Evolutionary conservation across 1,140 invertebrate genomes (phyloP), one percentile per base, ranked within the genome.

Genomic region (Himalopsyche phryganea): DNA sequence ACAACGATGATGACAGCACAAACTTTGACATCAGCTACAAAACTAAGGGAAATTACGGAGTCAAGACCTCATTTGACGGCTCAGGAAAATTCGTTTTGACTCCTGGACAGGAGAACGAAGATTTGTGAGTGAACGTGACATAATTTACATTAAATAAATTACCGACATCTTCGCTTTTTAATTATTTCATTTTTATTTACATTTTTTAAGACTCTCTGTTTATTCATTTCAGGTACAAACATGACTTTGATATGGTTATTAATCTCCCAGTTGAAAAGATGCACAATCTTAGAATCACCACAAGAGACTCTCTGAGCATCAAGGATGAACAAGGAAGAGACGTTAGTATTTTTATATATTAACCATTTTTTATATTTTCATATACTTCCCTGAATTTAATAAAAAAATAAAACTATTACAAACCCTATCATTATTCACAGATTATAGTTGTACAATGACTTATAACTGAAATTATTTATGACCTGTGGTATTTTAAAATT

Each of bases 191-290:
- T 40, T 45, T 17, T 14, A 45, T 45, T 17, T 14, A 45, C 18
- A 14, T 17, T 11, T 4, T n/a, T 36, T 55, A 19, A 50, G 17
- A 20, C 20, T 5, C 40, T 45, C 13, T 50, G 41, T 40, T 40
- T n/a, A 6, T 7, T 45, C 9, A 48, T 58, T 58, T 0, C 38
- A 65, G 60, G n/a, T 57, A 42, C 14, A 23, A 50, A 1, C 60
- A 41, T 32, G 56, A 62, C 11, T 6, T 57, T 6, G 35, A 42
- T 18, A 11, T 62, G 5, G 20, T 53, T 6, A 1, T 65, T 7
- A 15, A 68, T 4, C 50, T 77, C 40, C 76, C 75, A 1, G 65
- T 76, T 36, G 73, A 78, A 50, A 72, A 77, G 42, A 69, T 69
- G 1, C 73, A 76, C 42, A 72, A 76, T 57, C 69, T 79, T 47